phyloP scores from a whole-genome alignment of 2,888 invertebrate species.

The Octonoba sinensis region DNA sequence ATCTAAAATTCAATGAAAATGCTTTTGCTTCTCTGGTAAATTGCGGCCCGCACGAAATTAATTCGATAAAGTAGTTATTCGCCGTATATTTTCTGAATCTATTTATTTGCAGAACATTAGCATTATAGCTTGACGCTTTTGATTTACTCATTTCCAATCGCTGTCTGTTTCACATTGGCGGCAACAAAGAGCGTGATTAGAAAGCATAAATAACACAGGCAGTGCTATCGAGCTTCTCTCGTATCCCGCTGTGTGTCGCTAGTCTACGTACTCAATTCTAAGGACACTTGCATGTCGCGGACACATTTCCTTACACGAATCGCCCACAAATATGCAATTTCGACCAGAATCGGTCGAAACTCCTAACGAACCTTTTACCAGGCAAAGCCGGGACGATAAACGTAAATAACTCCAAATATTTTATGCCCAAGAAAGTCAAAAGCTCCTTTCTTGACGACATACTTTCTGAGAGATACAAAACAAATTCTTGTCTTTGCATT shows the following conservation, averaged over 20 bases:
- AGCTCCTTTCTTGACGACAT: slow-evolving; percentile 37
- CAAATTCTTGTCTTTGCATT: slow-evolving; percentile 32
- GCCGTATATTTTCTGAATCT: slow-evolving; percentile 25
- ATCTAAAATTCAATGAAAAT: too few relatives aligned
- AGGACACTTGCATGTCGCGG: slow-evolving; percentile 46
- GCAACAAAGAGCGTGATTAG: slow-evolving; percentile 32
- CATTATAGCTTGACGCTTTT: slow-evolving; percentile 22
- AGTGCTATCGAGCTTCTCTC: slow-evolving; percentile 43
- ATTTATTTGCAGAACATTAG: slow-evolving; percentile 32
- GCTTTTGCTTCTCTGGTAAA: neutral
- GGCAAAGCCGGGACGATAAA: slow-evolving; percentile 27
- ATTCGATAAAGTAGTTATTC: slow-evolving; percentile 29
- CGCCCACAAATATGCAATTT: slow-evolving; percentile 30
- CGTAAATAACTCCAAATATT: slow-evolving; percentile 48
- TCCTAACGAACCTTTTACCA: slow-evolving; percentile 47
- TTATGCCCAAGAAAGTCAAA: slow-evolving; percentile 38
- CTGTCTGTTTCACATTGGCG: slow-evolving; percentile 8
- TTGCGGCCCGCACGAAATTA: slow-evolving; percentile 16
- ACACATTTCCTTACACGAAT: slow-evolving; percentile 47
- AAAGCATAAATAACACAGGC: slow-evolving; percentile 38
- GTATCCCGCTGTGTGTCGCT: slow-evolving; percentile 32
- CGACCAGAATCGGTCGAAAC: slow-evolving; percentile 32
- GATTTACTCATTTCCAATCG: slow-evolving; percentile 43
- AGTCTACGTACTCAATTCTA: slow-evolving; percentile 25
- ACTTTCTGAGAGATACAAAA: slow-evolving; percentile 36